Evolutionary conservation across 2,888 invertebrate species (phyloP).

Genomic region (Drosophila subquinaria): DNA sequence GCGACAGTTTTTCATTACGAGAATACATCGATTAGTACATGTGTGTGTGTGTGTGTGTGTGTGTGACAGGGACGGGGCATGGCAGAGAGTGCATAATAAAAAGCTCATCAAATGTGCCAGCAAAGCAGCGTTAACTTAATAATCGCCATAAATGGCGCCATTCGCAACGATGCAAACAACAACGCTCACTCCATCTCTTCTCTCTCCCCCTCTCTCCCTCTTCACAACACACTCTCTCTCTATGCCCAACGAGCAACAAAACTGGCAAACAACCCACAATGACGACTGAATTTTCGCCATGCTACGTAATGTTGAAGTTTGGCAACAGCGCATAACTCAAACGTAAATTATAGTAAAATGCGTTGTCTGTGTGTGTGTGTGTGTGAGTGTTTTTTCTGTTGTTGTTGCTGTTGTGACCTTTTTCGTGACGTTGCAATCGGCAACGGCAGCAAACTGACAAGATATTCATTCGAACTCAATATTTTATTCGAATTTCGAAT

Average conservation of each 20-base stretch:
- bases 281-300: conserved; percentile 69
- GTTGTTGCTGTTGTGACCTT: conserved; percentile 59
- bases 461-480: conserved; percentile 73
- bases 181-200: background rate
- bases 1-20: conserved; percentile 47
- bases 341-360: conserved; percentile 67
- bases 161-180: conserved; percentile 36
- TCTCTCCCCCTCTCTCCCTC: background rate
- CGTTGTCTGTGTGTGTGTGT: conserved; percentile 32
- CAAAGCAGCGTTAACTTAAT: conserved; percentile 59
- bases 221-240: background rate
- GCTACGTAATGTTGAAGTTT: conserved; percentile 70
- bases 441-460: conserved; percentile 50
- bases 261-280: conserved; percentile 55
- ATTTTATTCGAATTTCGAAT: conserved; percentile 78
- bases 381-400: conserved; percentile 19
- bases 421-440: conserved; percentile 61
- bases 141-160: conserved; percentile 76
- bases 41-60: conserved; percentile 1
- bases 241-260: conserved; percentile 1
- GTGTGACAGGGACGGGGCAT: background rate
- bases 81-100: conserved; percentile 25
- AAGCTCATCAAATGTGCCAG: conserved; percentile 53
- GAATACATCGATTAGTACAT: conserved; percentile 8
- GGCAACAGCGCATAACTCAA: conserved; percentile 67